A percentile compares a stretch with the other conserved stretches of the same genome.
Evolutionary conservation across 1,140 invertebrate species (phyloP).

Genomic region (Drosophila pandora): DNA sequence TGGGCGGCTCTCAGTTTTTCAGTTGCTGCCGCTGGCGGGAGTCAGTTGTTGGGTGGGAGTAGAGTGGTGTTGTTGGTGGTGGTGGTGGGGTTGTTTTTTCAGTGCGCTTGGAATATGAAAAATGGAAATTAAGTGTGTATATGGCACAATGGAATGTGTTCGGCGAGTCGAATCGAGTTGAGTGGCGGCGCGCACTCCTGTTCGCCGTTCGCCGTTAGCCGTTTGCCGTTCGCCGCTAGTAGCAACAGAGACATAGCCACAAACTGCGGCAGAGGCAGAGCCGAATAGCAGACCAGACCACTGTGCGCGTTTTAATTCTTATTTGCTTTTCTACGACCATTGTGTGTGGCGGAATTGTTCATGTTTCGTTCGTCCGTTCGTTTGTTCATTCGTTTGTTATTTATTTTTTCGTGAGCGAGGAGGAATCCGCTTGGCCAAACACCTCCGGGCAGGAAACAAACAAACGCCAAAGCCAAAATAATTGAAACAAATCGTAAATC

Average conservation of each 20-base stretch:
- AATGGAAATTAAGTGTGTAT: constrained; percentile 82
- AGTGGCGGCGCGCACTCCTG: constrained; percentile 66
- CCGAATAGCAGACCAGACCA: constrained; percentile 51
- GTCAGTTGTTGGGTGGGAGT: constrained; percentile 23
- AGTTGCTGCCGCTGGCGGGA: background rate
- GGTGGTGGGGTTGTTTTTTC: constrained; percentile 35
- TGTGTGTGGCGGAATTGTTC: constrained; percentile 80
- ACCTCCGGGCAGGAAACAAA: constrained; percentile 14
- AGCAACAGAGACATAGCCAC: constrained; percentile 32
- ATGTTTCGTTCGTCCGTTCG: constrained; percentile 75
- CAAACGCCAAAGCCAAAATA: constrained; percentile 23
- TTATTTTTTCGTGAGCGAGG: constrained; percentile 71
- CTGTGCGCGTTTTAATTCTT: constrained; percentile 79
- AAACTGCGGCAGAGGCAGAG: constrained; percentile 30
- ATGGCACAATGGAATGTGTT: constrained; percentile 81
- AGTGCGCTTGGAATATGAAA: constrained; percentile 76
- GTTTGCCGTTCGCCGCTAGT: constrained; percentile 27
- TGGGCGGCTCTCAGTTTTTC: constrained; percentile 33
- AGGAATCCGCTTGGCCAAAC: constrained; percentile 44
- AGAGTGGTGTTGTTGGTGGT: constrained; percentile 18
- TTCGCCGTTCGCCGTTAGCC: constrained; percentile 13
- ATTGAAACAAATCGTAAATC: constrained; percentile 40
- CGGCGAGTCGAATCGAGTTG: constrained; percentile 53
- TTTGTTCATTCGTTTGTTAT: constrained; percentile 41
- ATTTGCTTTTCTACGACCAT: constrained; percentile 81